Conservation (phyloP, 2,888 invertebrate genomes). For the Leucophora obtusa region DNA sequence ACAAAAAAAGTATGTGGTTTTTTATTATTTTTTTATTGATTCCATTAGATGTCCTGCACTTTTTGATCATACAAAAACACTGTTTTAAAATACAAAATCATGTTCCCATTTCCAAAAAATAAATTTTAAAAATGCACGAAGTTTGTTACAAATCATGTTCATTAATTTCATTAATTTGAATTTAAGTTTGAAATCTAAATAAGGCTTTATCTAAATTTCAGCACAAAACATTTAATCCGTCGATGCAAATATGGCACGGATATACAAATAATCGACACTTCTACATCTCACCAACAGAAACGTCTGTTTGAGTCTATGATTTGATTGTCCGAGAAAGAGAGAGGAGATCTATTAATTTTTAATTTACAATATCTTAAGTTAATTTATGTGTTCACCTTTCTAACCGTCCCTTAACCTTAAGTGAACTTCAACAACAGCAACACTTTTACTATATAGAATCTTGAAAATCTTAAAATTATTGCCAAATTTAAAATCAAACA, state of each 20-base stretch:
- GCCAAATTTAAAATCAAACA: too few relatives aligned
- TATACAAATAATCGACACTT: slow-evolving; percentile 68
- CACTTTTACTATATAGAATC: neutral
- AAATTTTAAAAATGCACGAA: slow-evolving; percentile 23
- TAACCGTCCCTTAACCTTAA: slow-evolving; percentile 2
- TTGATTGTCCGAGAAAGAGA: slow-evolving; percentile 20
- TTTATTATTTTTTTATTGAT: neutral
- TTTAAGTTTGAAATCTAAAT: slow-evolving; percentile 8
- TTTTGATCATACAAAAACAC: neutral
- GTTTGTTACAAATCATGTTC: neutral
- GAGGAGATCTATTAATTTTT: neutral
- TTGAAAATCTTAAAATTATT: neutral
- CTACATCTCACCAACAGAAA: slow-evolving; percentile 73
- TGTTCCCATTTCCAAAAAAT: slow-evolving; percentile 6
- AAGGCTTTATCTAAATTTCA: slow-evolving; percentile 68
- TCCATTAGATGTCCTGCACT: slow-evolving; percentile 32
- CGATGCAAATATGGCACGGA: slow-evolving; percentile 76
- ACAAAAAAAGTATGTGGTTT: neutral
- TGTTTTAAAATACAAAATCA: slow-evolving; percentile 1
- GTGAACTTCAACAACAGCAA: slow-evolving; percentile 7
- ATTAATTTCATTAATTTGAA: neutral
- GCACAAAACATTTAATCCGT: slow-evolving; percentile 75
- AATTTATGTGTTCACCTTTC: slow-evolving; percentile 20
- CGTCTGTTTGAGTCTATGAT: slow-evolving; percentile 75
- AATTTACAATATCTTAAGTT: neutral